Evolutionary conservation across 2,797 vertebrate species (phyloP).

Genomic region (Ptychadena robeensis): DNA sequence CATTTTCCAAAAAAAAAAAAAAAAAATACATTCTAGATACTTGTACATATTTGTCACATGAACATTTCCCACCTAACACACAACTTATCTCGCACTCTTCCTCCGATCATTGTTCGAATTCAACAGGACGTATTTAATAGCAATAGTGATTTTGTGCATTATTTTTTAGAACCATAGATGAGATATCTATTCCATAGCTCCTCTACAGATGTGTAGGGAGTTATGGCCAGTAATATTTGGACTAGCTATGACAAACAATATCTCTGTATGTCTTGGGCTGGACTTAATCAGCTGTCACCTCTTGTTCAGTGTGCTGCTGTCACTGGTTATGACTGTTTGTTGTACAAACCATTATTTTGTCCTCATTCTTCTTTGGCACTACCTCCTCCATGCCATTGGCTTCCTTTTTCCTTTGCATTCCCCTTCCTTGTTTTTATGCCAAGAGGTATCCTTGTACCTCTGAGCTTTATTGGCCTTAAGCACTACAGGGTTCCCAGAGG

Average conservation of each 20-base stretch:
- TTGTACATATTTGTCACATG: conserved; percentile 24
- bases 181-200: conserved; percentile 66
- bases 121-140: conserved; percentile 76
- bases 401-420: background rate
- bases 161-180: conserved; percentile 76
- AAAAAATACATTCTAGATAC: conserved; percentile 14
- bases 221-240: conserved; percentile 85
- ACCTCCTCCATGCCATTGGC: conserved; percentile 33
- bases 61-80: conserved; percentile 5
- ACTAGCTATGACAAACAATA: conserved; percentile 65
- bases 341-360: conserved; percentile 46
- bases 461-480: conserved; percentile 41
- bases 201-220: conserved; percentile 70
- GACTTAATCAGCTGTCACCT: background rate
- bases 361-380: conserved; percentile 38
- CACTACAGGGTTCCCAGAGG: conserved; percentile 56
- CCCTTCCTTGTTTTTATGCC: background rate
- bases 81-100: background rate
- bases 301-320: conserved; percentile 69
- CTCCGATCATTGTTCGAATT: background rate
- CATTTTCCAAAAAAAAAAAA: conserved; percentile 1
- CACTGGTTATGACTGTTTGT: conserved; percentile 63
- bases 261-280: conserved; percentile 67
- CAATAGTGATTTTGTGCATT: conserved; percentile 90
- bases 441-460: conserved; percentile 38